A percentile compares a stretch with the other conserved stretches of the same genome.
Conservation (phyloP, 2,888 invertebrate genomes). For the Chymomyza amoena region DNA sequence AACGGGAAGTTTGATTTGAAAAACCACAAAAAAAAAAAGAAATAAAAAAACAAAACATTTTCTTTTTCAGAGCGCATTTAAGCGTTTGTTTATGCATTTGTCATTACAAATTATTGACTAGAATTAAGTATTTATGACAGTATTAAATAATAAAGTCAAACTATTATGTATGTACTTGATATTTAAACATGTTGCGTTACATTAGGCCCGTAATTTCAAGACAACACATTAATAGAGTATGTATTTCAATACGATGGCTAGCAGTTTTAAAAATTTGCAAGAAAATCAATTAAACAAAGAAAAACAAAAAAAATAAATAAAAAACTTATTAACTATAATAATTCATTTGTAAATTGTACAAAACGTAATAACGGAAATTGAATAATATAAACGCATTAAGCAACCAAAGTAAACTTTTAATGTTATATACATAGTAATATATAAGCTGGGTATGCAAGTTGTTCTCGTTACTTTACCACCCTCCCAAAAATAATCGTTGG, state of each 20-base stretch:
- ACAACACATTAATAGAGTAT: not conserved
- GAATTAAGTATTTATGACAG: slow-evolving; percentile 58
- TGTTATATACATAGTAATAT: slow-evolving; percentile 38
- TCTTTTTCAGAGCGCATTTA: not conserved
- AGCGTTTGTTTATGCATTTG: slow-evolving; percentile 43
- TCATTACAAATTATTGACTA: slow-evolving; percentile 32
- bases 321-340: slow-evolving; percentile 2
- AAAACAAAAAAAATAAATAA: slow-evolving; percentile 11
- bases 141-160: slow-evolving; percentile 40
- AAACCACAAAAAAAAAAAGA: not conserved
- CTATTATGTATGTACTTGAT: slow-evolving; percentile 23
- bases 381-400: slow-evolving; percentile 8
- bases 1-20: slow-evolving; percentile 57
- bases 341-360: slow-evolving; percentile 68
- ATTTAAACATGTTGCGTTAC: slow-evolving; percentile 31
- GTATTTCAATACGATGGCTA: not conserved
- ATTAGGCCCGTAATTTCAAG: not conserved
- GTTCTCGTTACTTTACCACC: not conserved
- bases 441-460: not conserved
- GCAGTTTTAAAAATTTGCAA: slow-evolving; percentile 1
- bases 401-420: slow-evolving; percentile 42
- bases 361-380: slow-evolving; percentile 29
- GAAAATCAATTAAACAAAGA: slow-evolving; percentile 29
- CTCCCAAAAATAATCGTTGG: not conserved
- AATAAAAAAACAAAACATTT: not conserved